Conservation (phyloP, 2,113 vertebrate genomes). For the mouse (Mus musculus) region GRCm39 chr4:100784501-100785000, state of each 20-base stretch:
- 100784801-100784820: too few relatives aligned
- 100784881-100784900: not conserved
- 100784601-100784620: not conserved
- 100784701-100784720: not conserved
- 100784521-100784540: slow-evolving; percentile 56
- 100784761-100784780: not conserved
- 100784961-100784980: not conserved
- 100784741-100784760: not conserved
- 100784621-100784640: not conserved
- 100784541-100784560: not conserved
- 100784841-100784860: slow-evolving; percentile 6
- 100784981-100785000: not conserved
- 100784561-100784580: slow-evolving; percentile 57
- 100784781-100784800: too few relatives aligned
- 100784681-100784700: not conserved
- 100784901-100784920: not conserved
- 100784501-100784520: slow-evolving; percentile 53
- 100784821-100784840: not conserved
- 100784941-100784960: not conserved
- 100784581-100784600: slow-evolving; percentile 69
- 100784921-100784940: not conserved
- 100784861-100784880: not conserved
- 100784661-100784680: not conserved
- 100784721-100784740: not conserved
- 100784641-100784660: not conserved